phyloP scores from a whole-genome alignment of 2,113 vertebrate genomes.

The Neogale vison region DNA sequence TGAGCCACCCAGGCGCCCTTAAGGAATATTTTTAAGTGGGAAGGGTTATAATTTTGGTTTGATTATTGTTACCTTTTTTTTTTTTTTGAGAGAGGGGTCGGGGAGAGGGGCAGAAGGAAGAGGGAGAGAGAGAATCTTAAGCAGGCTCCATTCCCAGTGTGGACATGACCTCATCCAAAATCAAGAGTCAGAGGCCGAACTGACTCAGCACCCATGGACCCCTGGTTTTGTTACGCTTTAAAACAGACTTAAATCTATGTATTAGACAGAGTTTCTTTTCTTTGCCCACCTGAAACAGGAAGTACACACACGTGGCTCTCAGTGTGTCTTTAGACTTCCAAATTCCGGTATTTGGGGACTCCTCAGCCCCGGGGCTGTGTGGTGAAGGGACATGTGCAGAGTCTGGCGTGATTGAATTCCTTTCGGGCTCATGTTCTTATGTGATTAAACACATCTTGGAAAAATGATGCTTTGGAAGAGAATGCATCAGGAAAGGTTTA shows the following conservation, averaged over 20 bases:
- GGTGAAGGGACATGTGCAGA: not conserved
- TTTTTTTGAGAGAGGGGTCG: not conserved
- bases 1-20: not conserved
- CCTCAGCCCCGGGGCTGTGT: not conserved
- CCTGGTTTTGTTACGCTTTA: not conserved
- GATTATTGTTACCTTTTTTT: not conserved
- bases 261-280: not conserved
- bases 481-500: not conserved
- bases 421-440: not conserved
- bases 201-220: not conserved
- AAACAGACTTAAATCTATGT: not conserved
- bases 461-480: not conserved
- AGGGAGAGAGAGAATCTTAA: not conserved
- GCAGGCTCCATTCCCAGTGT: not conserved
- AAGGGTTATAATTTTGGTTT: not conserved
- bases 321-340: not conserved
- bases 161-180: not conserved
- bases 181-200: not conserved
- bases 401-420: not conserved
- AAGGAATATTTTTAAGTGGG: not conserved
- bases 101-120: not conserved
- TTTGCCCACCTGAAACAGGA: not conserved
- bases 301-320: not conserved
- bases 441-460: not conserved
- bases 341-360: not conserved